phyloP scores from a whole-genome alignment of 2,888 invertebrate species.

The Macrophya alboannulata region DNA sequence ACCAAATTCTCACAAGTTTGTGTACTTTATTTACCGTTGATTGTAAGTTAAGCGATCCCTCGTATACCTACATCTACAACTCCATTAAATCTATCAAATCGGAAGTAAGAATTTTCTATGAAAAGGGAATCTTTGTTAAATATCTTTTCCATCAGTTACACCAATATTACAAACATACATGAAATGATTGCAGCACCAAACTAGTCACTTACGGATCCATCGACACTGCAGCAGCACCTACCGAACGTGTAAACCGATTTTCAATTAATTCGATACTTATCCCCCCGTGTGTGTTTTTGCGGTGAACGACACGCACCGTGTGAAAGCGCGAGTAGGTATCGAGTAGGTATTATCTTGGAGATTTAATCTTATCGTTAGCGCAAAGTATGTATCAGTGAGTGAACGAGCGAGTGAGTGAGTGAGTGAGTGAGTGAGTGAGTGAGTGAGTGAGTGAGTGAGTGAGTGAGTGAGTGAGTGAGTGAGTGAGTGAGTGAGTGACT shows the following conservation, averaged over 20 bases:
- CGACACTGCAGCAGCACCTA: slow-evolving; percentile 16
- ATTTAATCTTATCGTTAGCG: slow-evolving; percentile 32
- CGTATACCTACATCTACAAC: background rate
- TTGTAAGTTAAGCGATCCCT: slow-evolving; percentile 1
- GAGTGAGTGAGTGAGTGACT: background rate
- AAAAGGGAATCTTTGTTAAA: background rate
- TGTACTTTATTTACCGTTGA: background rate
- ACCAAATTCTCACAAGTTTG: background rate
- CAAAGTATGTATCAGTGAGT: slow-evolving; percentile 14
- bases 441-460: slow-evolving; percentile 11
- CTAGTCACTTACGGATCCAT: background rate
- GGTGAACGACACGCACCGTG: slow-evolving; percentile 40
- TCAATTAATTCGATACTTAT: slow-evolving; percentile 42
- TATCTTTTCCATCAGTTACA: no score
- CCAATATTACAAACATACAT: background rate
- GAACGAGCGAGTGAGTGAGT: background rate
- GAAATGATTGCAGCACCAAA: background rate
- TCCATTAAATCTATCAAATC: background rate
- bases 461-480: background rate
- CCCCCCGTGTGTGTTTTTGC: slow-evolving; percentile 21
- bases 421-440: background rate
- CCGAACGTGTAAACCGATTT: slow-evolving; percentile 41
- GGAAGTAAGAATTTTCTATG: background rate
- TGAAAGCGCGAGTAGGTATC: slow-evolving; percentile 36
- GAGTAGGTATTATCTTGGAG: slow-evolving; percentile 30